Evolutionary conservation across 2,797 vertebrate species (phyloP).

Genomic region (Chanos chanos): DNA sequence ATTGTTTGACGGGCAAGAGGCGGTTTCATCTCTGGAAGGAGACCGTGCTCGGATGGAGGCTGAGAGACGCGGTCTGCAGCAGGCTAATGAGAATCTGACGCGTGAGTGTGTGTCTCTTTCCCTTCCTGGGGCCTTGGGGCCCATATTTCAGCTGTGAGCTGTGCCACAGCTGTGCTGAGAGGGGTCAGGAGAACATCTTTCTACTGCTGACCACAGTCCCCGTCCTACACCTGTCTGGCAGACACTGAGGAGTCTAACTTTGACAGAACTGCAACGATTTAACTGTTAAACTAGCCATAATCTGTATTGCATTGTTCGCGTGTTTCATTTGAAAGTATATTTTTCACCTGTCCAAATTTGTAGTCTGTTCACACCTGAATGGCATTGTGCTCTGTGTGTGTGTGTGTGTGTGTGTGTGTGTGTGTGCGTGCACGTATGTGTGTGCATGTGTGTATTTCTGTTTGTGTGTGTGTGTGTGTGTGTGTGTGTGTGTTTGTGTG

Average conservation of each 20-base stretch:
- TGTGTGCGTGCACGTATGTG: neutral
- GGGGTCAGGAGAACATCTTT: conserved; percentile 56
- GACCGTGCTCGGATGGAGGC: conserved; percentile 65
- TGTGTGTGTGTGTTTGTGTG: conserved; percentile 9
- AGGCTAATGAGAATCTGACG: conserved; percentile 72
- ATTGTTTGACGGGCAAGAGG: conserved; percentile 74
- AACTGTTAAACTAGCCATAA: neutral
- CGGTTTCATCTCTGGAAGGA: conserved; percentile 65
- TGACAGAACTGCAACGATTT: too few relatives aligned
- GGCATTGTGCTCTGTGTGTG: neutral
- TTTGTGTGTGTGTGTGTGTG: neutral
- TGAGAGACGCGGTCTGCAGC: conserved; percentile 60
- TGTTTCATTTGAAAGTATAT: neutral
- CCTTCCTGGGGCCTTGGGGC: too few relatives aligned
- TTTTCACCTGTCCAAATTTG: neutral
- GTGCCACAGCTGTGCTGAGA: conserved; percentile 61
- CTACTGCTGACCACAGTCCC: conserved; percentile 55
- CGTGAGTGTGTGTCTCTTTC: too few relatives aligned
- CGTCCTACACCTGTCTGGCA: conserved; percentile 39
- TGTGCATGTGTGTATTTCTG: neutral
- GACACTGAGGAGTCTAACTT: neutral
- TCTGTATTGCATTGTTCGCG: too few relatives aligned
- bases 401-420: neutral
- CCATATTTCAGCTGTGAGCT: conserved; percentile 68
- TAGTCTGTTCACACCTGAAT: too few relatives aligned